Percentiles rank a stretch among this genome's conserved stretches.
Conservation (phyloP, 1,140 invertebrate species). For the Bombus superbus region DNA sequence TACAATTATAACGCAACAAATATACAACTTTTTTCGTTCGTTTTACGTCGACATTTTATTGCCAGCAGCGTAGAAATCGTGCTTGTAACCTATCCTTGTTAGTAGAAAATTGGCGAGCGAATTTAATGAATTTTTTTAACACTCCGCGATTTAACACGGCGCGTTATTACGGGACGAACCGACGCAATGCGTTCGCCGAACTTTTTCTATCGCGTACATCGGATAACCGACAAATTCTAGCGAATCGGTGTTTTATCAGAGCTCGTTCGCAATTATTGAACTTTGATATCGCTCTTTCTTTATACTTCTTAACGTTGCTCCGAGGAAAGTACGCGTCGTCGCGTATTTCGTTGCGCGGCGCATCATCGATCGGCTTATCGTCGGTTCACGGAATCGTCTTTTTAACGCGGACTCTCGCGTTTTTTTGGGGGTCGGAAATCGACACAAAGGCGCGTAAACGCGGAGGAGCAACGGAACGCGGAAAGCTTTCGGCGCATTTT, state of each 20-base stretch:
- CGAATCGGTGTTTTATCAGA: neutral
- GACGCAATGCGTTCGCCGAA: neutral
- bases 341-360: too few species aligned
- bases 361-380: neutral
- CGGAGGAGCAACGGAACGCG: neutral
- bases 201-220: neutral
- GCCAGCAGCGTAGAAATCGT: neutral
- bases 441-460: neutral
- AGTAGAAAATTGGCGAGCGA: neutral
- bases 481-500: conserved; percentile 27
- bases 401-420: conserved; percentile 4
- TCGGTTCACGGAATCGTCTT: neutral
- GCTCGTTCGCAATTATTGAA: neutral
- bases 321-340: neutral
- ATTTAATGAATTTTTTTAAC: conserved; percentile 22
- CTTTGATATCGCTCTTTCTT: too few species aligned
- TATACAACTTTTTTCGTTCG: neutral
- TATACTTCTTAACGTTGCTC: neutral
- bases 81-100: neutral
- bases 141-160: neutral
- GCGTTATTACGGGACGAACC: neutral
- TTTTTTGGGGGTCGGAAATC: neutral
- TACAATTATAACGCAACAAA: too few species aligned
- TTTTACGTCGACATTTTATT: neutral
- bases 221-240: neutral